Evolutionary conservation across 1,140 invertebrate species (phyloP).

Genomic region (Bactericera cockerelli): DNA sequence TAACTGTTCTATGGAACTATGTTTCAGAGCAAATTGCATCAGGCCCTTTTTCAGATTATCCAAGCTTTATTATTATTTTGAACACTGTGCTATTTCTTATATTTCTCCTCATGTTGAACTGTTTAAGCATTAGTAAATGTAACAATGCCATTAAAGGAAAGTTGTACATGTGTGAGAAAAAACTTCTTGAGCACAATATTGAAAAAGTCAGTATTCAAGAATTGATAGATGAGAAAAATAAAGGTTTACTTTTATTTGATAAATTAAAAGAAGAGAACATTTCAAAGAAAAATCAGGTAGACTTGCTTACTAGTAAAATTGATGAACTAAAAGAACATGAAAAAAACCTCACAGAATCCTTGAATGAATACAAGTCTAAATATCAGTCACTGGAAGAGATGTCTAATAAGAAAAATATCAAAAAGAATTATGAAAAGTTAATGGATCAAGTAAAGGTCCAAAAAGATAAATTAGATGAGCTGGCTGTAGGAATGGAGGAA

Average conservation of each 20-base stretch:
- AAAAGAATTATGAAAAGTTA: background rate
- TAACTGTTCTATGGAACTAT: no score
- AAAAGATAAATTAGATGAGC: background rate
- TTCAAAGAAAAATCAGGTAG: background rate
- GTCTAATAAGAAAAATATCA: constrained; percentile 4
- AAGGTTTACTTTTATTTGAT: background rate
- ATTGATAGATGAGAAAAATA: background rate
- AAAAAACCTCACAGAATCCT: background rate
- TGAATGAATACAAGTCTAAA: background rate
- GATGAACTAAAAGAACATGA: background rate
- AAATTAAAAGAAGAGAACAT: background rate
- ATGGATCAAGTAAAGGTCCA: background rate
- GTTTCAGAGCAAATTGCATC: no score
- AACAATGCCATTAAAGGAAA: background rate
- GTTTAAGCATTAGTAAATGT: background rate
- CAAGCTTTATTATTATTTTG: no score
- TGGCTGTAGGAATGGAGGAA: constrained; percentile 3
- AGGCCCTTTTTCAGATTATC: no score
- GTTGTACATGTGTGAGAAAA: constrained; percentile 1
- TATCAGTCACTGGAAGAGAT: background rate
- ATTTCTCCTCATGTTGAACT: background rate
- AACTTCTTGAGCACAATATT: background rate
- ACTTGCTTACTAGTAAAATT: background rate
- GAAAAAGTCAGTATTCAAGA: background rate
- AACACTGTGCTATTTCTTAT: background rate